These are phyloP conservation scores for Phalanger gymnotis DNA, from an alignment of 2,797 vertebrate species.

Conservation along the genomic window DNA sequence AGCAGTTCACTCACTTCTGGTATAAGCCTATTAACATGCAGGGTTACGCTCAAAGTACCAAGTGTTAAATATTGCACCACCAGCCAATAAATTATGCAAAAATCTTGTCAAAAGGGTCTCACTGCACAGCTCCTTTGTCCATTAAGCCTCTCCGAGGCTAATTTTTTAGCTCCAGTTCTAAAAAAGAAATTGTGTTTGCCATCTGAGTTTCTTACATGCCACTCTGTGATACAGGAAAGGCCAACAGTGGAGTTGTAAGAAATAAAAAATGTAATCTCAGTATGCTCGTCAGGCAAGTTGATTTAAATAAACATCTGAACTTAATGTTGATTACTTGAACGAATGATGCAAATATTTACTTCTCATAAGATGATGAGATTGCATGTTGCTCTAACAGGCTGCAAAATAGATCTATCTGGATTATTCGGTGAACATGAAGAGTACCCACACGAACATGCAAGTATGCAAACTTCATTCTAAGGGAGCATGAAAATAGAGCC, in stretches of 20 bases:
- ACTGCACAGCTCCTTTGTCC: background rate
- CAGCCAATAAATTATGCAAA: slow-evolving; percentile 4
- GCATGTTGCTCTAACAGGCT: slow-evolving; percentile 5
- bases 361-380: background rate
- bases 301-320: slow-evolving; percentile 51
- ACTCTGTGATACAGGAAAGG: background rate
- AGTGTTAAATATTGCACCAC: slow-evolving; percentile 5
- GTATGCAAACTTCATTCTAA: background rate
- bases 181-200: background rate
- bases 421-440: background rate
- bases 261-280: background rate
- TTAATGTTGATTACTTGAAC: background rate
- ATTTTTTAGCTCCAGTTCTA: background rate
- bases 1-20: background rate
- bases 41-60: background rate
- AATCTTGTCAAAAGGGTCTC: background rate
- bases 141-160: background rate
- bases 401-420: background rate
- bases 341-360: slow-evolving; percentile 29
- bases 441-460: background rate
- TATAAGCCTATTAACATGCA: background rate
- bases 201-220: background rate
- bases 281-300: slow-evolving; percentile 24
- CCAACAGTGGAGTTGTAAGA: background rate
- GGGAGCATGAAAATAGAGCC: background rate